A percentile compares a stretch with the other conserved stretches of the same genome.
These are phyloP conservation scores for Rhinoraja longicauda DNA, from an alignment of 2,797 vertebrate species.

Conservation along the genomic window DNA sequence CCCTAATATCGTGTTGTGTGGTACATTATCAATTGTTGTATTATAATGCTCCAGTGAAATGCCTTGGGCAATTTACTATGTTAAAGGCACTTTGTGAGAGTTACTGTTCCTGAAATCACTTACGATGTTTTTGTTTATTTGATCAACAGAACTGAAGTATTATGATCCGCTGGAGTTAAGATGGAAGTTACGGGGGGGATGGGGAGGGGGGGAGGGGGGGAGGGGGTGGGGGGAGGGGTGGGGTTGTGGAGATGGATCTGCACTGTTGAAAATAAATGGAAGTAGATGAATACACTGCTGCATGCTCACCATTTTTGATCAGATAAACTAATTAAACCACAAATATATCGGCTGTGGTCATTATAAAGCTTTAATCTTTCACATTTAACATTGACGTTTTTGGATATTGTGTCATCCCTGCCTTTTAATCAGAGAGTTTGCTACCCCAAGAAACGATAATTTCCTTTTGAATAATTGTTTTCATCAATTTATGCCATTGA, in stretches of 20 bases:
- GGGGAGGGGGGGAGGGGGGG: too few species aligned
- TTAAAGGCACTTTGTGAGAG: not conserved
- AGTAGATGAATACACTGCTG: too few species aligned
- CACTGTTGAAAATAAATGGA: too few species aligned
- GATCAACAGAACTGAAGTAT: not conserved
- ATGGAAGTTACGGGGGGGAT: too few species aligned
- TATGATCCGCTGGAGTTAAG: too few species aligned
- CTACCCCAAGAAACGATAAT: not conserved
- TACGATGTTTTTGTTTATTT: not conserved
- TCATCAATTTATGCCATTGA: not conserved
- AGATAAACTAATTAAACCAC: too few species aligned
- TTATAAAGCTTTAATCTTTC: not conserved
- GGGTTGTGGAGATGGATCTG: too few species aligned
- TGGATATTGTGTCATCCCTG: not conserved
- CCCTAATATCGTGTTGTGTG: not conserved
- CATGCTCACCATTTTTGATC: too few species aligned
- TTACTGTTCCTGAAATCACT: not conserved
- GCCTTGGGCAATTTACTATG: not conserved
- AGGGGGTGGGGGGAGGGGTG: too few species aligned
- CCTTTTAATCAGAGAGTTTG: not conserved
- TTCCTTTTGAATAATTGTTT: not conserved
- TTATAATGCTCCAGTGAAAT: not conserved
- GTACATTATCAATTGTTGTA: not conserved
- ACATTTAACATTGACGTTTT: not conserved
- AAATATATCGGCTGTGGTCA: not conserved